Evolutionary conservation across 2,113 vertebrate species (phyloP), one percentile per base, ranked within the genome.

Genomic region (Setophaga kirtlandii): DNA sequence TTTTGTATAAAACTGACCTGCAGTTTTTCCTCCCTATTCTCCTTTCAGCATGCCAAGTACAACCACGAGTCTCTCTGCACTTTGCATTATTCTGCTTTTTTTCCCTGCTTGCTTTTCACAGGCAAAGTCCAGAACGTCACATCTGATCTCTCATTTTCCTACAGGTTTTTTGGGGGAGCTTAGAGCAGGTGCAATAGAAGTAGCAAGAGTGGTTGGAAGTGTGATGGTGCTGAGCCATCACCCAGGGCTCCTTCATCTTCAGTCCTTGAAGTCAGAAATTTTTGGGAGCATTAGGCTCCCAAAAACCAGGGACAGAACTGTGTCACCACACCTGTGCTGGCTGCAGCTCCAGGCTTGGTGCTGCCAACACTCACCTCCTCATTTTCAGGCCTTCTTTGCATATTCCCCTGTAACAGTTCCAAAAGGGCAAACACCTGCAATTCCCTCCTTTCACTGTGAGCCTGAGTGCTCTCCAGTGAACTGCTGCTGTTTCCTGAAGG

Each of bases 391-490:
- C 18, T 18, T 15, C 64, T 42, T 23, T 71, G 50, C 46, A 11
- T 11, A 12, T 27, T n/a, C 21, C 7, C 4, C 4, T 31, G 0
- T 1, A 44, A 39, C 35, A 23, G 35, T 3, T 31, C 27, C 41
- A 44, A 73, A 77, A 67, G 46, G 31, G 28, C 33, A 67, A 60
- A 82, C 7, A 41, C 14, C 64, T 42, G 39, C 59, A 47, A 31
- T 46, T 44, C 20, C 11, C 49, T 49, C 42, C 33, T 37, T 46
- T 35, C 30, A n/a, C 14, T 2, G 49, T 16, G 33, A 53, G n/a
- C 28, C 60, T 15, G 30, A 52, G 53, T 1, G 23, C 47, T 35
- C 71, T 41, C 39, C 56, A 55, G 39, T 12, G 37, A 44, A 5
- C 15, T 50, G 47, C 16, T 55, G 77, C 28, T 19, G 24, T 35